Conservation (phyloP, 1,140 invertebrate species). For the Scaptomyza pallida region DNA sequence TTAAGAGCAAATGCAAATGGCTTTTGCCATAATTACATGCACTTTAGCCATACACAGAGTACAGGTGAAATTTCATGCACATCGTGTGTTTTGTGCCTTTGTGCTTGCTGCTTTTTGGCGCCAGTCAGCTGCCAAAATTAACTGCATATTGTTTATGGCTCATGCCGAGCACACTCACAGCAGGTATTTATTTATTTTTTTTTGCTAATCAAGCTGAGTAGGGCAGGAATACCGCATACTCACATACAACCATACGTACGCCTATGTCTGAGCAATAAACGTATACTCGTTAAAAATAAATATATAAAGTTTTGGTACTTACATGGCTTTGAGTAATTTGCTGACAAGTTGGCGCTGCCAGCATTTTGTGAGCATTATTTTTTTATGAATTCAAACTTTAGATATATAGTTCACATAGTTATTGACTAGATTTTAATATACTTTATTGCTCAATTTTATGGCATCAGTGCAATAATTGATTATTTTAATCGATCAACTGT, state of each 20-base stretch:
- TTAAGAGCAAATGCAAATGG: conserved; percentile 35
- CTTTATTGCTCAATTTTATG: no score
- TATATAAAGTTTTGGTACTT: background rate
- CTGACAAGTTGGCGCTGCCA: conserved; percentile 6
- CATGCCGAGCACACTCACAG: conserved; percentile 28
- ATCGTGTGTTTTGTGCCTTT: conserved; percentile 3
- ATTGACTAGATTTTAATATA: no score
- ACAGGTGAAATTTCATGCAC: conserved; percentile 41
- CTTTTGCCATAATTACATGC: conserved; percentile 47
- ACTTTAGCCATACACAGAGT: conserved; percentile 7
- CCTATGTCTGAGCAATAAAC: background rate
- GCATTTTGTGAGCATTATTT: no score
- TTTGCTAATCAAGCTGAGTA: conserved; percentile 42
- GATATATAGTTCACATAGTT: no score
- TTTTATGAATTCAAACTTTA: no score
- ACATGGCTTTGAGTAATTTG: background rate
- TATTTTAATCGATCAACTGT: no score
- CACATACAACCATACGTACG: no score
- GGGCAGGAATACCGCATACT: conserved; percentile 6
- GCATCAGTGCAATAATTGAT: no score
- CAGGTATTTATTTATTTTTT: conserved; percentile 19
- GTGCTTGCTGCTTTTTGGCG: no score
- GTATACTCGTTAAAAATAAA: background rate
- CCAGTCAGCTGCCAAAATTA: conserved; percentile 31
- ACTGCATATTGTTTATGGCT: conserved; percentile 37